Percentiles rank a stretch among this genome's conserved stretches.
Evolutionary conservation across 1,140 invertebrate species (phyloP).

Genomic region (Drosophila aff.): DNA sequence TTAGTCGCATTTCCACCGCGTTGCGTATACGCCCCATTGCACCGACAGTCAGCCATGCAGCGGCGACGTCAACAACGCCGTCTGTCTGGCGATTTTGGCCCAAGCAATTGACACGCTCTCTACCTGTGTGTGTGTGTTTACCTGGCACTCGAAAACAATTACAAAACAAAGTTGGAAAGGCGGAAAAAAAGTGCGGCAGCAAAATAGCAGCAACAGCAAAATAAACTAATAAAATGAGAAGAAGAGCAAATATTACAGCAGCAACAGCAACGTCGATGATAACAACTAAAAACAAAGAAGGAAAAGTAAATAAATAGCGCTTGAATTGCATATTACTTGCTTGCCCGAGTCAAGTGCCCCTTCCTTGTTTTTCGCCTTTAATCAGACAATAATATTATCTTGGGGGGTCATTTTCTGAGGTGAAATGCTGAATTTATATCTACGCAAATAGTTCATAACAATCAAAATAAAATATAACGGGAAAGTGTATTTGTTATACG

Average conservation of each 20-base stretch:
- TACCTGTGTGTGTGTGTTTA: not conserved
- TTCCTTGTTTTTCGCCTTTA: constrained; percentile 31
- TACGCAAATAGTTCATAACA: not conserved
- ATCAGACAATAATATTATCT: constrained; percentile 9
- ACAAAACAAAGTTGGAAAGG: constrained; percentile 46
- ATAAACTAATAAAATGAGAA: constrained; percentile 22
- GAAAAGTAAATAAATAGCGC: constrained; percentile 10
- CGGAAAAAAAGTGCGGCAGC: constrained; percentile 16
- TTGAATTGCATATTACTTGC: constrained; percentile 47
- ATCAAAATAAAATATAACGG: fast-evolving
- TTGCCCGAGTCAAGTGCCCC: constrained; percentile 33
- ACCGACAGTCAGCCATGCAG: constrained; percentile 18
- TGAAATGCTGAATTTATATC: not conserved
- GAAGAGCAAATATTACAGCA: constrained; percentile 42
- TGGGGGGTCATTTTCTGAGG: not conserved
- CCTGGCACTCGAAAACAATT: constrained; percentile 50
- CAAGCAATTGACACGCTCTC: constrained; percentile 20
- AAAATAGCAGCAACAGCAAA: not conserved
- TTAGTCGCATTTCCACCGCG: not conserved
- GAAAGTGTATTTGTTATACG: not conserved
- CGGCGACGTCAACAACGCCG: constrained; percentile 7
- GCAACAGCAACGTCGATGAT: constrained; percentile 26
- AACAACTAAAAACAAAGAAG: constrained; percentile 15
- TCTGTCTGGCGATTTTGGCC: constrained; percentile 37
- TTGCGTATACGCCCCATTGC: constrained; percentile 47